These are phyloP conservation scores for Mirza zaza DNA, from an alignment of 2,113 vertebrate species.

Conservation along the genomic window DNA sequence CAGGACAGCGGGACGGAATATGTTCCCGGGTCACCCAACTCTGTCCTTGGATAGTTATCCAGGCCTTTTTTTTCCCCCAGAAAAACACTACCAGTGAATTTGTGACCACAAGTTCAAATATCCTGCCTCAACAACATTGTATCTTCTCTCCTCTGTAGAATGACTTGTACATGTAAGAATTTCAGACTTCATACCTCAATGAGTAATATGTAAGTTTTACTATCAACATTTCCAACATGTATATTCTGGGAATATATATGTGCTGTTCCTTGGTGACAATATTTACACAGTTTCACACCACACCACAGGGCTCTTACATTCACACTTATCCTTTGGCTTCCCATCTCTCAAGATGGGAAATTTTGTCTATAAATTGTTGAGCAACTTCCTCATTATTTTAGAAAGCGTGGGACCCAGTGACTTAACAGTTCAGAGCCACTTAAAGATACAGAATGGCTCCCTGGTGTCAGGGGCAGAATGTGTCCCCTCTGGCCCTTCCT, in stretches of 20 bases:
- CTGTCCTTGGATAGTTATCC: not conserved
- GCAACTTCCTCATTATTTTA: slow-evolving; percentile 11
- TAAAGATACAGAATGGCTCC: not conserved
- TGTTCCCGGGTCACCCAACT: not conserved
- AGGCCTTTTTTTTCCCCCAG: not conserved
- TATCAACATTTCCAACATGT: not conserved
- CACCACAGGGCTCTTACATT: not conserved
- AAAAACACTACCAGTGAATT: not conserved
- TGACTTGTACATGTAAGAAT: not conserved
- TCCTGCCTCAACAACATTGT: not conserved
- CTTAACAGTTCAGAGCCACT: not conserved
- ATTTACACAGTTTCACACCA: not conserved
- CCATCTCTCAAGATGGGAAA: not conserved
- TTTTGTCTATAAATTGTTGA: slow-evolving; percentile 4
- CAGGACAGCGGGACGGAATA: not conserved
- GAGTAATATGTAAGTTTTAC: not conserved
- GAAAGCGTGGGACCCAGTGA: not conserved
- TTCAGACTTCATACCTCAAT: slow-evolving; percentile 10
- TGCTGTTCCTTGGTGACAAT: not conserved
- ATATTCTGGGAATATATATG: not conserved
- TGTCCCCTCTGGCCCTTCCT: not conserved
- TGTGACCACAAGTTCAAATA: not conserved
- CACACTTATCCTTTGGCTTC: not conserved
- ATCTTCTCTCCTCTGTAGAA: not conserved
- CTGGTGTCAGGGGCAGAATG: not conserved